These are phyloP conservation scores for Lepidiolamprologus cunningtoni DNA, from an alignment of 2,113 vertebrate species.

Conservation along the genomic window DNA sequence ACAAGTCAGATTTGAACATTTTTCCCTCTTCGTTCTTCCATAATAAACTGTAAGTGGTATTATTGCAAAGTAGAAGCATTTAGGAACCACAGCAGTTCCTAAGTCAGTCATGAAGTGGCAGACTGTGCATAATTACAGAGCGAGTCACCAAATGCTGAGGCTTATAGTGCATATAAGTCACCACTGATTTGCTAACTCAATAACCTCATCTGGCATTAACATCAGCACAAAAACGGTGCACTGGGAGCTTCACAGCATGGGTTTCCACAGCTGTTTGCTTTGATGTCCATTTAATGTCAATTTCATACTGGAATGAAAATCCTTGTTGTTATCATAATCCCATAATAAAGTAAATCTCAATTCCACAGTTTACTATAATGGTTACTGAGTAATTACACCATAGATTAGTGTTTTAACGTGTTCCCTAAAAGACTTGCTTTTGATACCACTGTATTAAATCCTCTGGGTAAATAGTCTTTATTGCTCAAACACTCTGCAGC, in stretches of 20 bases:
- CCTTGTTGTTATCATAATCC: fast-evolving
- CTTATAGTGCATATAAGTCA: fast-evolving
- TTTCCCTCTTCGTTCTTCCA: neutral
- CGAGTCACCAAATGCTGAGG: neutral
- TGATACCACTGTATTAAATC: neutral
- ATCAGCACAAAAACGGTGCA: neutral
- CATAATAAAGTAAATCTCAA: neutral
- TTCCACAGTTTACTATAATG: neutral
- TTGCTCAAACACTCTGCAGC: neutral
- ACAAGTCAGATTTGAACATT: fast-evolving
- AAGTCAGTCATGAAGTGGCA: neutral
- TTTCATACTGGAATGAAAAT: neutral
- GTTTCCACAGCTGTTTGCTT: neutral
- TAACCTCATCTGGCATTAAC: neutral
- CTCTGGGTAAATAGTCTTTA: neutral
- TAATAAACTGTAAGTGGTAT: neutral
- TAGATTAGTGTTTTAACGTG: neutral
- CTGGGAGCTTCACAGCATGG: neutral
- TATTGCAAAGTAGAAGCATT: neutral
- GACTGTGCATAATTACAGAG: neutral
- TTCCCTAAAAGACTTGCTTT: neutral
- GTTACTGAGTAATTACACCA: neutral
- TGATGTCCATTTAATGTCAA: neutral
- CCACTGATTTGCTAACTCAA: neutral
- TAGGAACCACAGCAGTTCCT: neutral